These are phyloP conservation scores for Gobio gobio DNA, from an alignment of 2,113 vertebrate genomes.

Conservation along the genomic window DNA sequence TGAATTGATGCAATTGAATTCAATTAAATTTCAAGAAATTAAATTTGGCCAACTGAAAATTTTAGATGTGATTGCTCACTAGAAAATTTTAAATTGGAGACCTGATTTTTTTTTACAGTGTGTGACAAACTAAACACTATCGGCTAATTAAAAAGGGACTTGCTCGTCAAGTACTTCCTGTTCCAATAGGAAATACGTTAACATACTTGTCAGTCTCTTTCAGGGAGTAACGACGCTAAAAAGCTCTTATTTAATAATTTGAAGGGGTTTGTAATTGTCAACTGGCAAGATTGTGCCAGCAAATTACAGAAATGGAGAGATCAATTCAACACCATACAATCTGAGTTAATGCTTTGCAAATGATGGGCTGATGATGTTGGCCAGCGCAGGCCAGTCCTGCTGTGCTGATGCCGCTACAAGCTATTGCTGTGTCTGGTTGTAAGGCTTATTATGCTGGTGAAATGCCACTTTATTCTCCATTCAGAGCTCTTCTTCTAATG, in stretches of 20 bases:
- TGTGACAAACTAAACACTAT: background rate
- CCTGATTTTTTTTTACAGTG: too few species aligned
- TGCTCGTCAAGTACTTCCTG: background rate
- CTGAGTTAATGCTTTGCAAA: slow-evolving; percentile 18
- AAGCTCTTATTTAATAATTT: slow-evolving; percentile 12
- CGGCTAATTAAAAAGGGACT: background rate
- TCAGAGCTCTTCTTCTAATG: background rate
- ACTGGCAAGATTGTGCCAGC: background rate
- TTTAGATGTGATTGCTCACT: too few species aligned
- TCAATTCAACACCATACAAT: background rate
- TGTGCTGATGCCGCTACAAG: background rate
- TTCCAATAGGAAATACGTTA: background rate
- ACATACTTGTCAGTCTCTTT: background rate
- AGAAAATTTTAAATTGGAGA: too few species aligned
- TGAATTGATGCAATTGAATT: too few species aligned
- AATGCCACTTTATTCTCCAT: background rate
- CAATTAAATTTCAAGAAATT: too few species aligned
- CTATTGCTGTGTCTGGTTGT: background rate
- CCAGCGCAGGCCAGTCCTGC: slow-evolving; percentile 4
- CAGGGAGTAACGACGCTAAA: background rate
- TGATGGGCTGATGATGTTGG: slow-evolving; percentile 7
- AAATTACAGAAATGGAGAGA: slow-evolving; percentile 24
- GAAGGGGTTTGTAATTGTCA: slow-evolving; percentile 14
- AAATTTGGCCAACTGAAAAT: too few species aligned
- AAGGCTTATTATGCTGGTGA: background rate